Conservation (phyloP, 2,113 vertebrate genomes). For the Phyllostomus discolor region DNA sequence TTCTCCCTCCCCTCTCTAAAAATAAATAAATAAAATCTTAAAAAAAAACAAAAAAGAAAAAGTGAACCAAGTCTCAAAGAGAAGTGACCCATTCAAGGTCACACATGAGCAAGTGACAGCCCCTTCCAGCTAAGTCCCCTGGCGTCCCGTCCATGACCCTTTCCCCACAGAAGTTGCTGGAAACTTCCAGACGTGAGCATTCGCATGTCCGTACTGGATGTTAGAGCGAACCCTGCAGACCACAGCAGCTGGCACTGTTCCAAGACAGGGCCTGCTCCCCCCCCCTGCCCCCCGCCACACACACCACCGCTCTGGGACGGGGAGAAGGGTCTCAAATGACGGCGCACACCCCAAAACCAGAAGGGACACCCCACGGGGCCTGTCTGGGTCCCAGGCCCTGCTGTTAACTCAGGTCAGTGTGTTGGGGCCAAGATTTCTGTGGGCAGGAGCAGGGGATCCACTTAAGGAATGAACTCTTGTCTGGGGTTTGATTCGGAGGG, state of each 20-base stretch:
- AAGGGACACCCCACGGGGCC: background rate
- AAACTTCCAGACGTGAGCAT: background rate
- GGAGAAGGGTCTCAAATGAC: background rate
- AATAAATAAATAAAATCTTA: no score
- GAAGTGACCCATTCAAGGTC: background rate
- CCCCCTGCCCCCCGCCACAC: no score
- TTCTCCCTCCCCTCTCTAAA: no score
- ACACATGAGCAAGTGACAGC: background rate
- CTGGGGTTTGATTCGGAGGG: background rate
- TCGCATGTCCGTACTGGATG: background rate
- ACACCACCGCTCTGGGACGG: no score
- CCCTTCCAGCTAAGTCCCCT: background rate
- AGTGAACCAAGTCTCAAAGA: background rate
- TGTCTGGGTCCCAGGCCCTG: background rate
- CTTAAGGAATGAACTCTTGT: background rate
- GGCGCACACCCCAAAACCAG: background rate
- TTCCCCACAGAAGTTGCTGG: background rate
- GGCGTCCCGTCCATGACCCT: background rate
- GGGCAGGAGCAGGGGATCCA: background rate
- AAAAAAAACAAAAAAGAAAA: background rate
- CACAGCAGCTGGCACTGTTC: background rate
- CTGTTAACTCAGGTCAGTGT: background rate
- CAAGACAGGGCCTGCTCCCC: background rate
- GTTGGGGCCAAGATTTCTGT: no score
- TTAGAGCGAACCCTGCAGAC: background rate